Evolutionary conservation across 2,113 vertebrate genomes (phyloP).

Genomic region (Grantiella picta): DNA sequence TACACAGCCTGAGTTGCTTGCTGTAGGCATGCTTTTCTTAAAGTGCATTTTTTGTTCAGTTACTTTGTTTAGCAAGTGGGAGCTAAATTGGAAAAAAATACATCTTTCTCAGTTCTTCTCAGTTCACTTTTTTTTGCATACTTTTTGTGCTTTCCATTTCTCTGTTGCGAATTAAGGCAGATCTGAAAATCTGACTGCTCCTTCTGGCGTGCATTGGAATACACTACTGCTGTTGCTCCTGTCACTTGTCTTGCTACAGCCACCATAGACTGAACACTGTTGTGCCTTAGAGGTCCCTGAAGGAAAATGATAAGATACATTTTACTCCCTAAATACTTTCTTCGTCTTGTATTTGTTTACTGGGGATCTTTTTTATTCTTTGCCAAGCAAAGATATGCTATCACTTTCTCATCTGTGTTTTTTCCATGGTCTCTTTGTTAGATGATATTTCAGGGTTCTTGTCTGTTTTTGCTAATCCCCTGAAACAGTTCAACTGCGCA

Average conservation of each 20-base stretch:
- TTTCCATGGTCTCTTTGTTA: background rate
- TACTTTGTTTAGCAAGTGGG: background rate
- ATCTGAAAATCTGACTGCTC: background rate
- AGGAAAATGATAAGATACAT: background rate
- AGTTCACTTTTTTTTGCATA: background rate
- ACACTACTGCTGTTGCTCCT: background rate
- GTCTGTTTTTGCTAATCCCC: background rate
- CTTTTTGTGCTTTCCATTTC: background rate
- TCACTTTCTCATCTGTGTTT: background rate
- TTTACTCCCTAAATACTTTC: background rate
- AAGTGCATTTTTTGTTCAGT: background rate
- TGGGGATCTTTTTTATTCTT: background rate
- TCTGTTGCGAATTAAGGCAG: background rate
- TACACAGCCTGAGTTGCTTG: background rate
- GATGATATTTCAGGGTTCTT: background rate
- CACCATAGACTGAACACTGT: background rate
- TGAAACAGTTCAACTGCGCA: accelerated
- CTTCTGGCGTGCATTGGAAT: background rate
- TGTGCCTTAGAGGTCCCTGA: background rate
- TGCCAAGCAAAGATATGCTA: background rate
- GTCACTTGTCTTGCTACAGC: background rate
- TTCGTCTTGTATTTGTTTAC: background rate
- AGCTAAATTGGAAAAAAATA: background rate
- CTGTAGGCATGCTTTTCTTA: background rate
- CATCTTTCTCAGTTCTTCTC: background rate